Evolutionary conservation across 2,113 vertebrate species (phyloP), one percentile per base, ranked within the genome.

Genomic region (Emydura subglobosa): DNA sequence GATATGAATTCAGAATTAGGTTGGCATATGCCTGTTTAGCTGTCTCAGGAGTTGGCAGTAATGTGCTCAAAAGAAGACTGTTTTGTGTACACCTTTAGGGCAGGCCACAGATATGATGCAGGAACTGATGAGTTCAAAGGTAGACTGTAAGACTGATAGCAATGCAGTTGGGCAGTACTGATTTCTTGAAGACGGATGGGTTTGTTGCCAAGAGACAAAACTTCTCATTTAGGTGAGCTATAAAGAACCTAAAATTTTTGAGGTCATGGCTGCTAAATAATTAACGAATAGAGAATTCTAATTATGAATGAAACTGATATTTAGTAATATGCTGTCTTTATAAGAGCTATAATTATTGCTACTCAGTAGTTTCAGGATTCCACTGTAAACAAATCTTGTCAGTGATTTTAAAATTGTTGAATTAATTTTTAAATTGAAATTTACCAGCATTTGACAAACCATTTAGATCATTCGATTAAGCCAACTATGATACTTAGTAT

Each of bases 161-260:
- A 53, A 2, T 80, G 96, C 94, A 85, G 79, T 24, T 88, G 95
- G 94, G 94, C 88, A 80, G 76, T 79, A 86, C 92, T n/a, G 0
- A 25, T 24, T 91, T 92, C 92, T 95, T 94, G 91, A 59, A 86
- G 88, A 82, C 2, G 6, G 81, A 89, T 93, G 94, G 94, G 92
- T 95, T 93, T 96, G 93, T 95, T 97, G 97, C 93, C 94, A 96
- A 92, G 93, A 83, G 94, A 92, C 87, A 96, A 86, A 90, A 80
- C 89, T 89, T 90, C 87, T 97, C 24, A 5, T 94, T 87, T 88
- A 91, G 93, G 93, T 95, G 91, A 96, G 91, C 86, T 61, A 39
- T 91, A 88, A 96, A 86, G 55, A 92, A 61, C 85, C 81, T 54
- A 6, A 93, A 91, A 87, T 93, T 92, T 92, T 53, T 89, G 92